Base-by-base conservation (phyloP, 2,113 vertebrate genomes). In the Thalassoma bifasciatum region DNA sequence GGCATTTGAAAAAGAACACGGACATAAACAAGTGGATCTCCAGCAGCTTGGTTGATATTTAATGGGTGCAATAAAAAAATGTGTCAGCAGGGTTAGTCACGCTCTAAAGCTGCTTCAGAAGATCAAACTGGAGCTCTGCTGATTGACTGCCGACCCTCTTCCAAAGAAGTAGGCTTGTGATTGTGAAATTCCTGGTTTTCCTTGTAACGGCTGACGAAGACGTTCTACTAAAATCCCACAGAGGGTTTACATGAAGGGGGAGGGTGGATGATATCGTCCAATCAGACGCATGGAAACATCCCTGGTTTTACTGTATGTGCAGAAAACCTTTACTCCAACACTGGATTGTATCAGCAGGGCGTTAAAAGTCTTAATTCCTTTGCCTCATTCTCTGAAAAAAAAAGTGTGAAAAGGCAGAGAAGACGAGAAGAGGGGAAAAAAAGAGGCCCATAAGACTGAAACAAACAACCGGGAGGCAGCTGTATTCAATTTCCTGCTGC, bases 401-500 rank as follows among this genome's bases (percentile, higher is more conserved):
- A 44, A 79, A 54, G 72, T 69, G 70, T 77, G 34, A 66, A 53
- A 66, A 61, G 49, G 50, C 34, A 64, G 21, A 62, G 59, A 46
- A 46, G 36, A 34, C 24, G 22, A 59, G 37, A 21, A 23, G 38
- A 53, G 30, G 30, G 30, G 30, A 49, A 0, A 77, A 65, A 68
- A 64, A 30, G 30, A 30, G 24, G 59, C 5, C 37, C 68, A 17
- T 62, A 77, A 85, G 10, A 61, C 44, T 72, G 84, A 84, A 85
- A 90, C 75, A 89, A 87, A 87, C 86, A 86, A 86, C 65, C 72
- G 70, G 49, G 62, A 66, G 61, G 79, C 90, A 91, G 88, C 88
- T 91, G 90, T 68, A 47, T 88, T 91, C 78, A 84, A 92, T 92
- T 91, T 93, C 89, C 91, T 89, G 69, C 64, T 40, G 66, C 88